phyloP scores from a whole-genome alignment of 2,888 invertebrate genomes.

The Acleris sparsana region DNA sequence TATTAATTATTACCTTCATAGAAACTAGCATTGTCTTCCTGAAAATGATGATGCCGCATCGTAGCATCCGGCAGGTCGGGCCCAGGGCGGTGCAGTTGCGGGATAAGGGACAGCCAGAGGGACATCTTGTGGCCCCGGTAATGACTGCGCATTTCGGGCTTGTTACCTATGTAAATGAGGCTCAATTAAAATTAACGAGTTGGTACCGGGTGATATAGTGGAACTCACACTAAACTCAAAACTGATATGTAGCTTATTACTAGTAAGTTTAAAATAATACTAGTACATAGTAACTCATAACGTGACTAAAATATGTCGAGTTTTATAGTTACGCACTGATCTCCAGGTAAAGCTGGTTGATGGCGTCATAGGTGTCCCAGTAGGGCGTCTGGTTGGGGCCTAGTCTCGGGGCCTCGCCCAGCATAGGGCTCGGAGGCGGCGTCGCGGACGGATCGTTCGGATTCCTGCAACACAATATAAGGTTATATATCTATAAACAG shows the following conservation, averaged over 20 bases:
- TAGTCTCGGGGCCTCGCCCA: slow-evolving; percentile 67
- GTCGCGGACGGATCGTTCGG: slow-evolving; percentile 85
- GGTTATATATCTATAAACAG: no score
- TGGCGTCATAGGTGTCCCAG: slow-evolving; percentile 95
- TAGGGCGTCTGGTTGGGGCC: slow-evolving; percentile 86
- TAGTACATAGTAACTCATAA: no score
- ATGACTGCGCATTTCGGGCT: slow-evolving; percentile 92
- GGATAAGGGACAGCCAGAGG: slow-evolving; percentile 95
- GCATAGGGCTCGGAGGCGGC: slow-evolving; percentile 81
- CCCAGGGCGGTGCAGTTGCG: slow-evolving; percentile 94
- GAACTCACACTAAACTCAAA: no score
- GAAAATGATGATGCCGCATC: slow-evolving; percentile 94
- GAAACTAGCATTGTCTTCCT: slow-evolving; percentile 90
- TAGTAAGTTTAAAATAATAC: no score
- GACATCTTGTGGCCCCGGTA: slow-evolving; percentile 97
- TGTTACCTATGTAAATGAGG: slow-evolving; percentile 80
- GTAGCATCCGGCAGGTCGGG: slow-evolving; percentile 88
- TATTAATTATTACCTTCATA: slow-evolving; percentile 86
- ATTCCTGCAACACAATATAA: slow-evolving; percentile 74
- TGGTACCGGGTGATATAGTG: neutral
- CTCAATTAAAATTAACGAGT: slow-evolving; percentile 60
- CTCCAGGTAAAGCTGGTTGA: slow-evolving; percentile 94
- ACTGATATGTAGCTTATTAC: no score
- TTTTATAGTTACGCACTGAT: slow-evolving; percentile 82
- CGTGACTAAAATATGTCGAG: no score